Conservation (phyloP, 2,888 invertebrate species). For the Busseola fusca region DNA sequence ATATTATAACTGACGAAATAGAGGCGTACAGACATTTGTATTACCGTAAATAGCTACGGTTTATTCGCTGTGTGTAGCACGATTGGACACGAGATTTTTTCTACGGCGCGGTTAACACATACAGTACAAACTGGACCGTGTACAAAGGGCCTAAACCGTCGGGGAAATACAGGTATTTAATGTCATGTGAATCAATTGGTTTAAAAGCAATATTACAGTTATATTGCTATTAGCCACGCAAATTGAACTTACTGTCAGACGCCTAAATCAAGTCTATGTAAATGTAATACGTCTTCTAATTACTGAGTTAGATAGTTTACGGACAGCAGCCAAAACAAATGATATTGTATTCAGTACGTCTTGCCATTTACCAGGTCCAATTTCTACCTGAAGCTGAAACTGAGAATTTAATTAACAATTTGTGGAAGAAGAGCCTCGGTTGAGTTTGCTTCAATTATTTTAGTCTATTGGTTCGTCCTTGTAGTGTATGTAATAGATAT, state of each 20-base stretch:
- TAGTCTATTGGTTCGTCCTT: neutral
- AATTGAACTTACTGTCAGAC: neutral
- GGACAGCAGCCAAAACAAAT: neutral
- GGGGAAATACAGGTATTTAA: neutral
- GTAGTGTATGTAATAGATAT: neutral
- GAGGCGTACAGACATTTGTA: too few species aligned
- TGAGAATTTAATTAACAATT: slow-evolving; percentile 27
- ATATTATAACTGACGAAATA: too few species aligned
- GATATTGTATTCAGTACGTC: neutral
- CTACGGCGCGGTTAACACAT: too few species aligned
- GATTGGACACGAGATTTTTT: neutral
- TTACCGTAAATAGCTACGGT: too few species aligned
- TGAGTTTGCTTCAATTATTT: slow-evolving; percentile 1
- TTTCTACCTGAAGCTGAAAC: slow-evolving; percentile 32
- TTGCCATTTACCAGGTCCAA: slow-evolving; percentile 8
- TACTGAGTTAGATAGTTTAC: neutral
- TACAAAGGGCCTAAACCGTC: neutral
- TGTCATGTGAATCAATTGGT: neutral
- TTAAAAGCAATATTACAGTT: too few species aligned
- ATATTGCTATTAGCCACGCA: neutral
- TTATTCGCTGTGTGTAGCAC: too few species aligned
- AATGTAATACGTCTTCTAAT: neutral
- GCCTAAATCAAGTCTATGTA: neutral
- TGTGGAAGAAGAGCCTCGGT: slow-evolving; percentile 10
- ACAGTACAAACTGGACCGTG: neutral